Base-by-base conservation (phyloP, 2,797 vertebrate species). In the Pempheris klunzingeri region DNA sequence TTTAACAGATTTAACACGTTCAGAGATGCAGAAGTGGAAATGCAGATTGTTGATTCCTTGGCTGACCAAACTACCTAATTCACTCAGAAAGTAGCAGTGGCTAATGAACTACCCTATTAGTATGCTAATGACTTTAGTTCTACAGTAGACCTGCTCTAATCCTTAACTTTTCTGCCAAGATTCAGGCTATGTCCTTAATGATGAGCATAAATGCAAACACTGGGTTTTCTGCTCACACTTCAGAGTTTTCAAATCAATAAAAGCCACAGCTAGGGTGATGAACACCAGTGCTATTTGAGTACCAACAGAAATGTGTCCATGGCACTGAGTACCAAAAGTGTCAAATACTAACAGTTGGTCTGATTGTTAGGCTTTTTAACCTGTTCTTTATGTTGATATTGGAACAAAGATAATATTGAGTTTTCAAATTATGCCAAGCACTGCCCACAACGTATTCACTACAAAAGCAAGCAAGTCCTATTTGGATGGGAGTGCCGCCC, bases 121-220 rank as follows among this genome's bases (percentile, higher is more conserved):
- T 30, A 80, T 60, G 53, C 53, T 66, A 70, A 80, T 70, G 24
- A 46, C 10, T 32, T 4, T 36, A 44, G 57, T 39, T 30, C 34
- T 50, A 76, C 72, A 55, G 61, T 41, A 34, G 34, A 26, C 49
- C 18, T 2, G 36, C 7, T 18, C 30, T 73, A 73, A 81, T 72
- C 63, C 54, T 55, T 10, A 43, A 43, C 15, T 58, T 15, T 14
- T 52, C 10, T 30, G 24, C n/a, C n/a, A 32, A 22, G 36, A 38
- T 44, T 12, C 22, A 43, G 34, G 13, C 3, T 32, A 46, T 32
- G 18, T 15, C 17, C 61, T 58, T 5, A 64, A 2, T 65, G 53
- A 22, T 70, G n/a, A 36, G 15, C 44, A 22, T 34, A 32, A 55
- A 46, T n/a, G 20, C 20, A 46, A 57, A 69, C 8, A 63, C 43